Conservation (phyloP, 2,113 vertebrate species). For the Rafetus swinhoei region DNA sequence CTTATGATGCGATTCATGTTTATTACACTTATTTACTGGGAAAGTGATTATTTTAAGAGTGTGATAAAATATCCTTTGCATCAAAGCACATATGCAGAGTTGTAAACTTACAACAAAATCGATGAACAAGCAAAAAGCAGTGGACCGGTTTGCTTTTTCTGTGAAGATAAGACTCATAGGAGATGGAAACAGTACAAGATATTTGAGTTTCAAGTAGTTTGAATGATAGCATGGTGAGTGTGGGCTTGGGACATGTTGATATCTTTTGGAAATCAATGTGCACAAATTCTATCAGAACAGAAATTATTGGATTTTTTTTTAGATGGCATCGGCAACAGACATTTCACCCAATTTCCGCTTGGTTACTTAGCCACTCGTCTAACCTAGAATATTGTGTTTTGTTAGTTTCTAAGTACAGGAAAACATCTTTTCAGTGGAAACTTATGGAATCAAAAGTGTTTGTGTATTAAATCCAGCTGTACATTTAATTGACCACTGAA, state of each 20-base stretch:
- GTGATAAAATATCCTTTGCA: neutral
- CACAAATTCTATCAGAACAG: neutral
- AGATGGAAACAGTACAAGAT: slow-evolving; percentile 8
- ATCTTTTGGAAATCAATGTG: neutral
- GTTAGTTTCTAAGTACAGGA: neutral
- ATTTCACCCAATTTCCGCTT: neutral
- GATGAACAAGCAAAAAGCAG: slow-evolving; percentile 32
- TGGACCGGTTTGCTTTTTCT: neutral
- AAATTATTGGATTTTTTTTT: slow-evolving; percentile 7
- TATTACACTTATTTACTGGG: neutral
- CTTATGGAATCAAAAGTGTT: neutral
- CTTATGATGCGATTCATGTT: neutral
- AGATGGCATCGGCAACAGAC: slow-evolving; percentile 17
- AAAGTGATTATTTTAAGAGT: neutral
- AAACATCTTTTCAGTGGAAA: neutral
- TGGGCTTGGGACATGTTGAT: neutral
- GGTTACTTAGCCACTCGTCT: neutral
- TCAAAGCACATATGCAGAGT: neutral
- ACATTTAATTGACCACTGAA: neutral
- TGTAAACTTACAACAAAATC: neutral
- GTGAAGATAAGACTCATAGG: neutral
- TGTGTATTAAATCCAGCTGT: slow-evolving; percentile 9
- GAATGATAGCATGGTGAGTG: neutral
- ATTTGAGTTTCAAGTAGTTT: slow-evolving; percentile 39
- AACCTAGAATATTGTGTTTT: neutral